Conservation (phyloP, 2,797 vertebrate genomes). For the Syngnathus acus region DNA sequence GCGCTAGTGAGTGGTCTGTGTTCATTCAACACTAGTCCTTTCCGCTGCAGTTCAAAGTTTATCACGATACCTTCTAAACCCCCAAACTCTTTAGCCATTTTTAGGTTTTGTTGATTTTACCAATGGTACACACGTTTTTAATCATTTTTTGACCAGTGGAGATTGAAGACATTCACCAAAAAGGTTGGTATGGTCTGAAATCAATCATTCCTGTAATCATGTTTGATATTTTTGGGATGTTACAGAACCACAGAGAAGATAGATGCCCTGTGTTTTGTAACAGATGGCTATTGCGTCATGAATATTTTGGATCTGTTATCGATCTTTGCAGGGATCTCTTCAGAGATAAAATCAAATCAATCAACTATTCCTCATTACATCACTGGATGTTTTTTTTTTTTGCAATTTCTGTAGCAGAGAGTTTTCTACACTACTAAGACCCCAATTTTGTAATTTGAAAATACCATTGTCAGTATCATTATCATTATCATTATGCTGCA, state of each 20-base stretch:
- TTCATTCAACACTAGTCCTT: constrained; percentile 56
- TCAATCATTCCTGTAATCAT: constrained; percentile 34
- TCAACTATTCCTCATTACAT: too few relatives aligned
- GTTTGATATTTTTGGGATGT: constrained; percentile 34
- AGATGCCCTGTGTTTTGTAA: constrained; percentile 29
- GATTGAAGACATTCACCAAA: constrained; percentile 16
- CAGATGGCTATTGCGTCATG: constrained; percentile 13
- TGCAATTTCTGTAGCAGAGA: constrained; percentile 10
- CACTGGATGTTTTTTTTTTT: background rate
- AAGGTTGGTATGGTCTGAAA: constrained; percentile 11
- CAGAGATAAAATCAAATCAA: background rate
- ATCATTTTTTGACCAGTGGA: constrained; percentile 14
- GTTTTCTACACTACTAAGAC: background rate
- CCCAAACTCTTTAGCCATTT: constrained; percentile 13
- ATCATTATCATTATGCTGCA: constrained; percentile 15
- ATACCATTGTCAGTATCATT: constrained; percentile 1
- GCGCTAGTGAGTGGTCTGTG: constrained; percentile 44
- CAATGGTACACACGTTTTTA: constrained; percentile 26
- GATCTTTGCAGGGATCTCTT: constrained; percentile 11
- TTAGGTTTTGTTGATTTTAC: constrained; percentile 32
- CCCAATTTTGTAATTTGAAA: background rate
- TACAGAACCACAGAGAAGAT: constrained; percentile 17
- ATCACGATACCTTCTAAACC: constrained; percentile 38
- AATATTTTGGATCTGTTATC: constrained; percentile 8
- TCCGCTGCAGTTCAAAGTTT: constrained; percentile 46